Evolutionary conservation across 2,797 vertebrate genomes (phyloP).

Genomic region (Myoxocephalus aenaeus): DNA sequence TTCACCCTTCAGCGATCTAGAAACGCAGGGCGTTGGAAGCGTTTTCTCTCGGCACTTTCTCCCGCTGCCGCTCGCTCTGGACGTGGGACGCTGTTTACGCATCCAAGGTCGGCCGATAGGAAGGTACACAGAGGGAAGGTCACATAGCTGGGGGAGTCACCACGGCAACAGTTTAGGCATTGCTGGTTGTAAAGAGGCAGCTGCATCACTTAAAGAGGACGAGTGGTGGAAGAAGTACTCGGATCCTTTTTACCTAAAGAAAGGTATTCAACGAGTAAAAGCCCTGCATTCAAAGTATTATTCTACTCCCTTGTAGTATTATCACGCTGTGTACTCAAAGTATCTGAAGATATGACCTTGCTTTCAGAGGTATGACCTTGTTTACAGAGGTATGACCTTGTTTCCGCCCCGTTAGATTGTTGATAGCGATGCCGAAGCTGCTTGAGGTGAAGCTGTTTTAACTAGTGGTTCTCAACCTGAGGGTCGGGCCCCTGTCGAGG

Average conservation of each 20-base stretch:
- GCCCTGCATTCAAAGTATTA: no score
- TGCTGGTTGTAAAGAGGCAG: constrained; percentile 14
- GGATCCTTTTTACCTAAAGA: background rate
- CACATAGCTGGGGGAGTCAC: constrained; percentile 54
- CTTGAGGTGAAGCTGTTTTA: no score
- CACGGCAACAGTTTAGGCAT: constrained; percentile 50
- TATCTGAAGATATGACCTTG: background rate
- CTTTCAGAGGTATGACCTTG: no score
- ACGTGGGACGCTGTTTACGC: constrained; percentile 27
- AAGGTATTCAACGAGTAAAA: background rate
- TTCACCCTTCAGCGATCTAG: fast-evolving
- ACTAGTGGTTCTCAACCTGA: background rate
- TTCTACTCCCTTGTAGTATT: background rate
- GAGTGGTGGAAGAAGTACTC: background rate
- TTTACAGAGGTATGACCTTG: no score
- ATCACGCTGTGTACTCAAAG: background rate
- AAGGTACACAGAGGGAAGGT: constrained; percentile 50
- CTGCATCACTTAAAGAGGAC: background rate
- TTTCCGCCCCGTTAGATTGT: no score
- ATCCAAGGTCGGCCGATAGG: constrained; percentile 52
- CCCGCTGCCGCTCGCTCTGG: background rate
- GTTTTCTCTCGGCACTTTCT: no score
- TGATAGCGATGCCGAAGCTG: background rate
- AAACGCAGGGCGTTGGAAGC: no score
- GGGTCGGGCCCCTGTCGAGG: background rate